Evolutionary conservation across 53 echinoderm and acorn worm species (phyloP), one percentile per base, ranked within the genome.

Genomic region (Antedon mediterranea): DNA sequence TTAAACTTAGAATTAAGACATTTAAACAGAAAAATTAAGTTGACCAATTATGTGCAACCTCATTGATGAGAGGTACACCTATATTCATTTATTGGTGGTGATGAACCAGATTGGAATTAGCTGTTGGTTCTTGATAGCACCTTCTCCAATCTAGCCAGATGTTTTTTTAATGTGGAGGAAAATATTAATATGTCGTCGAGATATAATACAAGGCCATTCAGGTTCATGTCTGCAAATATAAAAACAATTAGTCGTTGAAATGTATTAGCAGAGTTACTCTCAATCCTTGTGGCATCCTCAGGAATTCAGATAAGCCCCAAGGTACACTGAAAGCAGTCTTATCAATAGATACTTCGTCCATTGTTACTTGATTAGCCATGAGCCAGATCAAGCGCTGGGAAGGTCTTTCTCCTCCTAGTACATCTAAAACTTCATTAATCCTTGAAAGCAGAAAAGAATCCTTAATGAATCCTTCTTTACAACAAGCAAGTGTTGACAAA

Each of bases 321-420:
- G 72, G 80, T 8, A 72, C 72, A 32, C 71, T 31, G 32, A 79
- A 79, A 32, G 80, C 80, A n/a, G n/a, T n/a, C 32, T 71, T 71
- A 4, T 28, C 44, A 20, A 43, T 23, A 9, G 44, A 43, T 3
- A 6, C 79, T 28, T 42, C 28, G 26, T 79, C 27, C 79, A 79
- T 79, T 71, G 31, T 13, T 30, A 90, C 76, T 43, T 90, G 90
- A 30, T 86, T 90, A 90, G 31, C 90, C 87, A 41, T 87, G 86
- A 30, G 84, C 80, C 30, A 84, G 37, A 34, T 79, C 80, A 33
- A 79, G 37, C 11, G 33, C 28, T 0, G 80, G 79, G 32, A 79
- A 79, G n/a, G 32, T 28, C 31, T 71, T 30, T 31, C 20, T 4
- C 80, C 80, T 30, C 80, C 80, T 5, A 79, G 32, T 30, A 34